phyloP scores from a whole-genome alignment of 2,113 vertebrate genomes.

The Oryzias javanicus region DNA sequence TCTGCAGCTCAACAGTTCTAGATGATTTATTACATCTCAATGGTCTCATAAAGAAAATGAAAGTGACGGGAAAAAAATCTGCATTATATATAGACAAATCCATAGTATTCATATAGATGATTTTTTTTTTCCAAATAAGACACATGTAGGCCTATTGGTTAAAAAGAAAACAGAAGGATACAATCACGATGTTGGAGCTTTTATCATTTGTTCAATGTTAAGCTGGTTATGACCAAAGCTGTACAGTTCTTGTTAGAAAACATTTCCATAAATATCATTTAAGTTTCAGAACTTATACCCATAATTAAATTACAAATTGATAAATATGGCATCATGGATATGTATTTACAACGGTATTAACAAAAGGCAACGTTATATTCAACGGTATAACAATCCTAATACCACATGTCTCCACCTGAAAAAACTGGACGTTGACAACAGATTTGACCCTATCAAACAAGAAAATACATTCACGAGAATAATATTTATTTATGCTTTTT shows the following conservation, averaged over 20 bases:
- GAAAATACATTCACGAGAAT: slow-evolving; percentile 99
- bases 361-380: slow-evolving; percentile 99
- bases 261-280: slow-evolving; percentile 99
- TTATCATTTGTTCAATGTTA: slow-evolving; percentile 97
- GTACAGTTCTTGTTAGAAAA: slow-evolving; percentile 98
- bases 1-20: slow-evolving; percentile 67
- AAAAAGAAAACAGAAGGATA: slow-evolving; percentile 70
- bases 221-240: slow-evolving; percentile 98
- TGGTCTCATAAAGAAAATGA: slow-evolving; percentile 73
- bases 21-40: slow-evolving; percentile 72
- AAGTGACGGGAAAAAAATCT: slow-evolving; percentile 74
- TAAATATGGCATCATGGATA: slow-evolving; percentile 99
- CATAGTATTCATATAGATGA: slow-evolving; percentile 80
- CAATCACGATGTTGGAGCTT: slow-evolving; percentile 86
- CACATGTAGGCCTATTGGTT: slow-evolving; percentile 80
- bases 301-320: slow-evolving; percentile 99
- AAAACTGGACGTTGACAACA: slow-evolving; percentile 93
- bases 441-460: slow-evolving; percentile 95
- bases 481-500: slow-evolving; percentile 81
- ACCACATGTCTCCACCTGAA: slow-evolving; percentile 94
- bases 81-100: slow-evolving; percentile 79
- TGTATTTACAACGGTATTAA: slow-evolving; percentile 99
- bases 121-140: slow-evolving; percentile 80
- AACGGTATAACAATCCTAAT: slow-evolving; percentile 93
- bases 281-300: slow-evolving; percentile 94